Evolutionary conservation across 2,888 invertebrate species (phyloP), one percentile per base, ranked within the genome.

Genomic region (Amphipyra tragopoginis): DNA sequence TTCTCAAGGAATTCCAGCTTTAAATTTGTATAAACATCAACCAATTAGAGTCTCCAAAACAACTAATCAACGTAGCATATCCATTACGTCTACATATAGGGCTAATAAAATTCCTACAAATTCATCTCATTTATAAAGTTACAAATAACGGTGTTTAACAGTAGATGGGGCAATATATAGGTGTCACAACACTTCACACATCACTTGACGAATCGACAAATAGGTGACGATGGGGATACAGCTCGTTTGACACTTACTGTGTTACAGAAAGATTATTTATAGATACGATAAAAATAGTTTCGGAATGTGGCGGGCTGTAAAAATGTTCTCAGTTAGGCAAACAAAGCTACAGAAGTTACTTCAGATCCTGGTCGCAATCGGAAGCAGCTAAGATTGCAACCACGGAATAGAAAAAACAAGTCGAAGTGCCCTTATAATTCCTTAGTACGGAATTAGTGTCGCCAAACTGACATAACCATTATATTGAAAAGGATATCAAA

Each of bases 181-280:
- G 62, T 83, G 84, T 82, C 83, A 86, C 76, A 86, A 86, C 87
- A 86, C 75, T 91, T 91, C 85, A 89, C 92, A 92, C 90, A 79
- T 84, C 83, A 79, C 76, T 87, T 84, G 85, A 83, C 80, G 75
- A 82, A 81, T 82, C 68, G 83, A 90, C 91, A 91, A 92, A 92
- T 88, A 86, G 83, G 84, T 86, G 84, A 74, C 77, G 87, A 91
- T 86, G 88, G 90, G n/a, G 84, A 88, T 88, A 85, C 76, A 81
- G 80, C 76, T 84, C 75, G 79, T 85, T 87, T 87, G 84, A 88
- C 87, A 87, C 87, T 81, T 83, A 81, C 86, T 65, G 64, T 59
- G 47, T 13, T 55, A 52, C 40, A 54, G 60, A 81, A 74, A 70
- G 40, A 73, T 67, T 76, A 74, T 65, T 67, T 66, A 76, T 59